Conservation (phyloP, 2,113 vertebrate genomes). For the Gopherus evgoodei region DNA sequence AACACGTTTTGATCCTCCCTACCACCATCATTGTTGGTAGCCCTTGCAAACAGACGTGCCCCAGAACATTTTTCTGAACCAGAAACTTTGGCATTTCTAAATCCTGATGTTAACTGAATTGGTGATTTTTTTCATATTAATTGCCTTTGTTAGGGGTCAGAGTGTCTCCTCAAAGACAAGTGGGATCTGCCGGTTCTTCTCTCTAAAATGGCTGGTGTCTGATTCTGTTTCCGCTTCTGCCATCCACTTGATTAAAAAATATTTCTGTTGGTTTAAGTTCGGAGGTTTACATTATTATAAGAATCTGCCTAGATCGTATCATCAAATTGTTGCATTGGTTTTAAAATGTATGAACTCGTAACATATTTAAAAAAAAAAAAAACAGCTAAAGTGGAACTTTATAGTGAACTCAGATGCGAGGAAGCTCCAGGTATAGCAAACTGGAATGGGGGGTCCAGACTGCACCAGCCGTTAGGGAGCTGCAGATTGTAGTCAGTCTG, state of each 20-base stretch:
- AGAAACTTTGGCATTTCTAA: slow-evolving; percentile 69
- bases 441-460: neutral
- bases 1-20: neutral
- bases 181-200: slow-evolving; percentile 50
- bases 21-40: neutral
- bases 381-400: neutral
- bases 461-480: neutral
- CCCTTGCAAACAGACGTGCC: neutral
- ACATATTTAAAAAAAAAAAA: neutral
- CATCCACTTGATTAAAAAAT: slow-evolving; percentile 8
- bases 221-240: slow-evolving; percentile 58
- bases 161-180: neutral
- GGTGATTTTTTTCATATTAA: neutral
- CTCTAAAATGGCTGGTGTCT: slow-evolving; percentile 41
- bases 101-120: neutral
- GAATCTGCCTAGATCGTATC: neutral
- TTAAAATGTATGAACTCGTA: neutral
- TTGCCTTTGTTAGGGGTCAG: slow-evolving; percentile 1
- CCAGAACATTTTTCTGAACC: neutral
- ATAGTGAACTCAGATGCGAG: slow-evolving; percentile 9
- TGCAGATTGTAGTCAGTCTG: neutral
- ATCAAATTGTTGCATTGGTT: accelerated
- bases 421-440: neutral
- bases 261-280: slow-evolving; percentile 14
- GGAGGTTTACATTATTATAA: slow-evolving; percentile 17